Evolutionary conservation across 2,888 invertebrate genomes (phyloP).

Genomic region (Machimus rusticus): DNA sequence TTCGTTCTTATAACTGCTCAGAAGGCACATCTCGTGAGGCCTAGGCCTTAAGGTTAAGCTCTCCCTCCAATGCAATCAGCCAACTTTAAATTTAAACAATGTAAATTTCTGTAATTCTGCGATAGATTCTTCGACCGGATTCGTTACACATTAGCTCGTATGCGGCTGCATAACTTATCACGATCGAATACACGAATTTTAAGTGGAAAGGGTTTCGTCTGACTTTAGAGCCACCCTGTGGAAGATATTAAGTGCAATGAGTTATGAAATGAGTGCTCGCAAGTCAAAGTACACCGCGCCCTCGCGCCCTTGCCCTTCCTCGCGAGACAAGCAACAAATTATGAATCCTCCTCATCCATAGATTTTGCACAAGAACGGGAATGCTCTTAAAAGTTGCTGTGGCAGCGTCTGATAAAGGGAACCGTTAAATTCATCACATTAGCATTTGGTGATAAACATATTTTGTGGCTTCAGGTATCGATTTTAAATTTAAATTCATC

Average conservation of each 20-base stretch:
- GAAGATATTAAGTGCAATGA: not conserved
- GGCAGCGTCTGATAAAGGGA: conserved; percentile 45
- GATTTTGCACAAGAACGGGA: conserved; percentile 32
- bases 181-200: not conserved
- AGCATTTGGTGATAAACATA: conserved; percentile 42
- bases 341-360: conserved; percentile 42
- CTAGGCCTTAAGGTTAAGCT: not conserved
- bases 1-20: not conserved
- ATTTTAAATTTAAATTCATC: conserved; percentile 27
- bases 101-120: not conserved
- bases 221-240: not conserved
- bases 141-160: not conserved
- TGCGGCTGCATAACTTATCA: not conserved
- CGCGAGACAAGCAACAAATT: conserved; percentile 30
- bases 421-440: conserved; percentile 48
- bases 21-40: not conserved
- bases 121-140: not conserved
- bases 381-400: conserved; percentile 43
- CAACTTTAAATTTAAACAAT: not conserved
- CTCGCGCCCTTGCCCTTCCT: not conserved
- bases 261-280: not conserved
- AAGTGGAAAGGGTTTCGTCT: not conserved
- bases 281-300: not conserved
- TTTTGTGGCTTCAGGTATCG: conserved; percentile 34
- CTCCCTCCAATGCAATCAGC: not conserved